phyloP scores from a whole-genome alignment of 2,888 invertebrate genomes.

The Ophion slaviceki region DNA sequence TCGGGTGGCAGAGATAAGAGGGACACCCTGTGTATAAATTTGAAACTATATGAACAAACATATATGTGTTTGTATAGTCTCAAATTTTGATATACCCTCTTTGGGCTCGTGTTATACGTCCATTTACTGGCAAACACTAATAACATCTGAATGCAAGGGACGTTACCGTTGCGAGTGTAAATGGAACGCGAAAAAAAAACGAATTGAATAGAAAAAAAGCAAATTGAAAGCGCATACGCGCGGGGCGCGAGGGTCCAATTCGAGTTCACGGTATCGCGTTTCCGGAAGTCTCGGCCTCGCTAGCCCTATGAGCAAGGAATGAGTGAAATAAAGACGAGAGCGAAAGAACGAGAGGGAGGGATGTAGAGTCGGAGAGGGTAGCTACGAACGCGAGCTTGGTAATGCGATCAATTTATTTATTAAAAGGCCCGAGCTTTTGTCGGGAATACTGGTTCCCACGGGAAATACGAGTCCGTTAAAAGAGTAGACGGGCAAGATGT shows the following conservation, averaged over 20 bases:
- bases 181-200: conserved; percentile 20
- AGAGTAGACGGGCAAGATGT: conserved; percentile 59
- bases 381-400: conserved; percentile 59
- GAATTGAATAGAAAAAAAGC: conserved; percentile 35
- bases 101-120: conserved; percentile 50
- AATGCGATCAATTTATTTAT: conserved; percentile 80
- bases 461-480: conserved; percentile 77
- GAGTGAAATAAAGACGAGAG: conserved; percentile 38
- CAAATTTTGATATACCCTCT: conserved; percentile 39
- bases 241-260: conserved; percentile 73
- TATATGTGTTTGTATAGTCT: background rate
- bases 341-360: conserved; percentile 34
- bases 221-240: conserved; percentile 30
- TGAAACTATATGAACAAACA: no score
- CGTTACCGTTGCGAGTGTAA: conserved; percentile 10
- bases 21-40: no score
- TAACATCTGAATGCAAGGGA: conserved; percentile 24
- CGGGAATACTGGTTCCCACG: conserved; percentile 75
- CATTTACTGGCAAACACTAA: conserved; percentile 55
- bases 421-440: conserved; percentile 77
- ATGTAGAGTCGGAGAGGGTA: conserved; percentile 16
- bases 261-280: conserved; percentile 73
- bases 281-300: conserved; percentile 71
- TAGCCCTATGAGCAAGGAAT: conserved; percentile 8
- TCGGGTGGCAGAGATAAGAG: no score